These are phyloP conservation scores for Percopsis omiscomaycus DNA, from an alignment of 2,797 vertebrate genomes.

Conservation along the genomic window DNA sequence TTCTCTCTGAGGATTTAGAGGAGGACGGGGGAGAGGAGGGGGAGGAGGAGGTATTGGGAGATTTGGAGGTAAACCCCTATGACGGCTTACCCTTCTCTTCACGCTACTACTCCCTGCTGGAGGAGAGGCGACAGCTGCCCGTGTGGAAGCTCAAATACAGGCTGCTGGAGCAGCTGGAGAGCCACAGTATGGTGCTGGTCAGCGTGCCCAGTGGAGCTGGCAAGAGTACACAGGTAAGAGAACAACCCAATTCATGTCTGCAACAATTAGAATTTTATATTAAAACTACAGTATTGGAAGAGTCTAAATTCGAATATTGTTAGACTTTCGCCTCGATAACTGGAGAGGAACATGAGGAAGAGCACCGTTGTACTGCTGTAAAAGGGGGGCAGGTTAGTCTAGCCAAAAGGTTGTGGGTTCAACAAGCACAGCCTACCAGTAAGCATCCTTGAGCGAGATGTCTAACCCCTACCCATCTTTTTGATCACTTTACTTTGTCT, in stretches of 20 bases:
- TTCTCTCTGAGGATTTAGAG: slow-evolving; percentile 75
- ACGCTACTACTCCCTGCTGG: slow-evolving; percentile 87
- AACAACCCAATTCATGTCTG: not conserved
- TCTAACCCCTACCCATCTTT: too few species aligned
- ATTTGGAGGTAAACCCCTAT: slow-evolving; percentile 92
- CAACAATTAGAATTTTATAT: not conserved
- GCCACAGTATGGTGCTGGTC: slow-evolving; percentile 82
- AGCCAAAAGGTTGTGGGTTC: too few species aligned
- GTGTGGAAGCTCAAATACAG: slow-evolving; percentile 82
- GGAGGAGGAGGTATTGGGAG: slow-evolving; percentile 62
- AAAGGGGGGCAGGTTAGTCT: too few species aligned
- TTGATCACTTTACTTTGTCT: too few species aligned
- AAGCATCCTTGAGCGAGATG: too few species aligned
- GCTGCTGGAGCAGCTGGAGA: slow-evolving; percentile 87
- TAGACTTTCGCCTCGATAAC: too few species aligned
- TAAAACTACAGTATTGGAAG: too few species aligned
- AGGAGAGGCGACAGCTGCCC: slow-evolving; percentile 78
- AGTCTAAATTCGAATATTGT: too few species aligned
- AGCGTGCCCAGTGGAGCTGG: slow-evolving; percentile 83
- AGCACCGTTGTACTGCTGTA: too few species aligned
- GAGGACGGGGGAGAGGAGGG: slow-evolving; percentile 41
- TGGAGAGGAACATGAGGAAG: too few species aligned
- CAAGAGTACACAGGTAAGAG: slow-evolving; percentile 89
- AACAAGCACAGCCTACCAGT: too few species aligned
- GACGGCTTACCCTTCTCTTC: slow-evolving; percentile 94